Conservation (phyloP, 37 sponge, comb jelly and placozoan species). For the Spongilla lacustris region DNA sequence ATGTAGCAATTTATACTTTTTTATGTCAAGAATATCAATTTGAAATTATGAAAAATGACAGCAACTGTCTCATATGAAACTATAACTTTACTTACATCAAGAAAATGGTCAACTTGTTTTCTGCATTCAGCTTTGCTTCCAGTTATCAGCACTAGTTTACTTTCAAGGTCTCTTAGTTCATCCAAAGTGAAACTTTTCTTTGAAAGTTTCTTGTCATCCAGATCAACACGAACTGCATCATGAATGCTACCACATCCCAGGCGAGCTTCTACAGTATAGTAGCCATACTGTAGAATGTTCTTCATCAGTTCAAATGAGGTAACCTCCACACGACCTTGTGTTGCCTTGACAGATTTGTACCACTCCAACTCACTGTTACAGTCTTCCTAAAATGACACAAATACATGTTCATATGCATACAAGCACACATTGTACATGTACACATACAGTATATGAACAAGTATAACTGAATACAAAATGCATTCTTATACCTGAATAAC, state of each 20-base stretch:
- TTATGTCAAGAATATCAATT: no score
- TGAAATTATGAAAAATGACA: no score
- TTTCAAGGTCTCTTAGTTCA: constrained; percentile 79
- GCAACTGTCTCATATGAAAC: no score
- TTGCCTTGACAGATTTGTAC: constrained; percentile 75
- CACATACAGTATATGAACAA: background rate
- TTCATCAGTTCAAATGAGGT: constrained; percentile 70
- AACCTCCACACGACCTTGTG: constrained; percentile 66
- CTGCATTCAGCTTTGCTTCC: constrained; percentile 64
- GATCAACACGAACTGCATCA: constrained; percentile 41
- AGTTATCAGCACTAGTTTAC: constrained; percentile 80
- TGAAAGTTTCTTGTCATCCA: constrained; percentile 17
- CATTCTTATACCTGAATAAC: no score
- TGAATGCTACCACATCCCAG: background rate
- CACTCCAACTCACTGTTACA: constrained; percentile 65
- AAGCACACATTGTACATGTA: background rate
- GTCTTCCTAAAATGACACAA: constrained; percentile 15
- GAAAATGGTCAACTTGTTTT: constrained; percentile 51
- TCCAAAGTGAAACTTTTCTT: constrained; percentile 56
- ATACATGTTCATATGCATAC: background rate
- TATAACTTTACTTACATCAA: constrained; percentile 66
- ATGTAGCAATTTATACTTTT: no score
- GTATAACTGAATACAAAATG: no score
- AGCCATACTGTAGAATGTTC: constrained; percentile 64
- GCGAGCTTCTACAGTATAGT: constrained; percentile 33